Conservation (phyloP, 2,888 invertebrate genomes). For the Norana najaformis region DNA sequence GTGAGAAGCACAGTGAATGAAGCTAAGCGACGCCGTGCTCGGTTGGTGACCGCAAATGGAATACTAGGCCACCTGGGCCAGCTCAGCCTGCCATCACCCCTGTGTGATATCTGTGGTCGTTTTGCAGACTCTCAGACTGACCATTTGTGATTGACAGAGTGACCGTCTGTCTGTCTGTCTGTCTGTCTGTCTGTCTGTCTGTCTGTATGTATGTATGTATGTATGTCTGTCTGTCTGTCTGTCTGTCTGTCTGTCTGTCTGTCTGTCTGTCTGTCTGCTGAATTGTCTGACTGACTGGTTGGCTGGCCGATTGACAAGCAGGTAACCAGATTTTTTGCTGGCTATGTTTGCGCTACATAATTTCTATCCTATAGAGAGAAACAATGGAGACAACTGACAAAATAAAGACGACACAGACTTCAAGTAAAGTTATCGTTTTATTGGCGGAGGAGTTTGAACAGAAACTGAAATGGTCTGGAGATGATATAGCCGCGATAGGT, state of each 20-base stretch:
- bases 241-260: too few species aligned
- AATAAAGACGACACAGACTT: neutral
- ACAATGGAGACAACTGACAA: neutral
- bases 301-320: neutral
- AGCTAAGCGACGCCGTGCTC: too few species aligned
- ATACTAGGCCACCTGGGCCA: too few species aligned
- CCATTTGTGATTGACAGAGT: neutral
- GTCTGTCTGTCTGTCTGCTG: neutral
- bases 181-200: neutral
- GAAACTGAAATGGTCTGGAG: neutral
- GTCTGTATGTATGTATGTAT: too few species aligned
- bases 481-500: slow-evolving; percentile 17
- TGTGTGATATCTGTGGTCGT: too few species aligned
- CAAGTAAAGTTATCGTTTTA: neutral
- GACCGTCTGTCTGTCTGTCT: neutral
- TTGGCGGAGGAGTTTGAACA: neutral
- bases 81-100: too few species aligned
- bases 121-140: too few species aligned
- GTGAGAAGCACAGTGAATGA: too few species aligned
- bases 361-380: too few species aligned
- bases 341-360: neutral
- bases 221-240: neutral
- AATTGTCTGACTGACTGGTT: too few species aligned
- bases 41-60: too few species aligned
- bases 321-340: too few species aligned